Base-by-base conservation (phyloP, 2,888 invertebrate species). In the Leptopilina myrica region DNA sequence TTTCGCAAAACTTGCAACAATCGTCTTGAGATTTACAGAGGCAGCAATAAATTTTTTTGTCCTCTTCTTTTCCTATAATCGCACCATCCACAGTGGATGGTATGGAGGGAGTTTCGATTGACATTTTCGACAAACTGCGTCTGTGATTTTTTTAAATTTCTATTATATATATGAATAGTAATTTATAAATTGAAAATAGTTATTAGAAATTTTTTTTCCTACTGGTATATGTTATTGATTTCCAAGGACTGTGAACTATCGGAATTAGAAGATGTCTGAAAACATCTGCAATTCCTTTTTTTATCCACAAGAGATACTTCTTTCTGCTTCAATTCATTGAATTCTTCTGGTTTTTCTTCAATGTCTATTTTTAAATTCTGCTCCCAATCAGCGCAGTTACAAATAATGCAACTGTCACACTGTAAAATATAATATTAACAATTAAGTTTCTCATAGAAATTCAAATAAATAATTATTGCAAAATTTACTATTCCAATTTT, bases 341-440 rank as follows among this genome's bases (percentile, higher is more conserved):
- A 12, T 43, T 46, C 43, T 65, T 66, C 56, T 14, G 43, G 9
- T 26, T 77, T 79, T 15, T 81, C 78, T 62, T 79, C 76, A 11
- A 59, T 77, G 7, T 77, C 79, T n/a, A 62, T 77, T 76, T 76
- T 64, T 26, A 79, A 56, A 69, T 83, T 81, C 6, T 56, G 53
- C 73, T 83, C 82, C 83, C 83, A 85, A 8, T 85, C 79, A 62
- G 78, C 78, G 56, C 84, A 85, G n/a, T 69, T 78, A 73, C 85
- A 85, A 26, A 79, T 15, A 8, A 79, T 78, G 56, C 81, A 84
- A 73, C 80, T 82, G 15, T 82, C 26, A 46, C 81, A 82, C 85
- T 85, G 26, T 26, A n/a, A 73, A 33, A 49, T 49, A 2, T 6
- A 11, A 49, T 9, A 11, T 2, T 43, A 6, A 43, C 7, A 43